Evolutionary conservation across 2,888 invertebrate genomes (phyloP).

Genomic region (Eupithecia insigniata): DNA sequence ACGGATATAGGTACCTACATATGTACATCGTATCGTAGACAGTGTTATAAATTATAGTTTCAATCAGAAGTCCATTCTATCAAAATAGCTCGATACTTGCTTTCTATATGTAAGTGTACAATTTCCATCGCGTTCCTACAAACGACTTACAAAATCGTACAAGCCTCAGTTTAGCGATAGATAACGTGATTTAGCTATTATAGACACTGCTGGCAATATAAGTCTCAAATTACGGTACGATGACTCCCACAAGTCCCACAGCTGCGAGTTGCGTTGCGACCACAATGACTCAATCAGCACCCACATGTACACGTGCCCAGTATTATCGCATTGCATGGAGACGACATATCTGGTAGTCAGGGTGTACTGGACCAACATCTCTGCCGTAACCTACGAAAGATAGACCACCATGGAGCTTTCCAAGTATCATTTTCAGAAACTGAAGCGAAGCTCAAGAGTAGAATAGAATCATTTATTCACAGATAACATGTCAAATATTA

Average conservation of each 20-base stretch:
- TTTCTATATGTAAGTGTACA: background rate
- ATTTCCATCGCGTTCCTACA: background rate
- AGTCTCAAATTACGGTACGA: conserved; percentile 39
- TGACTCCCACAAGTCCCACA: conserved; percentile 40
- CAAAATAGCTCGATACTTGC: background rate
- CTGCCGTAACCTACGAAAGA: background rate
- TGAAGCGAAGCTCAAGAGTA: background rate
- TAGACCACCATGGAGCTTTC: background rate
- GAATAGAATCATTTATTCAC: no score
- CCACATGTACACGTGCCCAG: conserved; percentile 18
- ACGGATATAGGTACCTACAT: no score
- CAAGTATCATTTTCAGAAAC: background rate
- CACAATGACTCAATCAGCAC: conserved; percentile 41
- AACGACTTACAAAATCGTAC: conserved; percentile 1
- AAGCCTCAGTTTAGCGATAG: conserved; percentile 12
- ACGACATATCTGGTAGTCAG: background rate
- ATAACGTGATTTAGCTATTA: conserved; percentile 28
- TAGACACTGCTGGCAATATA: conserved; percentile 25
- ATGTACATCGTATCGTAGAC: no score
- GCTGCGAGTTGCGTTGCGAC: conserved; percentile 36
- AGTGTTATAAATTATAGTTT: no score
- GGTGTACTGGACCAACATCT: background rate
- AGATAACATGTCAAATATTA: no score
- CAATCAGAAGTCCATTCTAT: background rate
- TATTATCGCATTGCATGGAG: background rate